A percentile compares a stretch with the other conserved stretches of the same genome.
Evolutionary conservation across 2,113 vertebrate species (phyloP).

Genomic region (Tricholaema leucomelas): DNA sequence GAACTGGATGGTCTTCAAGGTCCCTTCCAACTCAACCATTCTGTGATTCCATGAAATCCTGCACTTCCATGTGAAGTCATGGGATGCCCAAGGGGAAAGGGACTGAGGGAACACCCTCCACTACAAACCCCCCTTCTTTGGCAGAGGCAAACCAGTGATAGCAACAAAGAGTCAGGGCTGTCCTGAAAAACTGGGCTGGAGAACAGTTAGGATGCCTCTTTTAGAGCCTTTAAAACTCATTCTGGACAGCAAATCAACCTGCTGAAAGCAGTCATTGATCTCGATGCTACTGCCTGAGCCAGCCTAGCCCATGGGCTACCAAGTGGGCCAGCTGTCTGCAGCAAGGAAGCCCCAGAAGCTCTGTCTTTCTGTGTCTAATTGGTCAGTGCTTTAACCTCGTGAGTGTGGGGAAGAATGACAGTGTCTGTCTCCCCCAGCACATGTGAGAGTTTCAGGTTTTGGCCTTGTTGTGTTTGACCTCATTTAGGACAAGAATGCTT

Average conservation of each 20-base stretch:
- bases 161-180: not conserved
- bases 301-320: not conserved
- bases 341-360: not conserved
- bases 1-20: too few relatives aligned
- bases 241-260: not conserved
- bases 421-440: constrained; percentile 28
- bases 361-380: not conserved
- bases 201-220: not conserved
- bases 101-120: not conserved
- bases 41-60: not conserved
- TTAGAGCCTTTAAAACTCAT: not conserved
- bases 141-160: not conserved
- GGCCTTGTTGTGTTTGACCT: constrained; percentile 44
- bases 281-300: not conserved
- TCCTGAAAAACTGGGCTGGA: not conserved
- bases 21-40: too few relatives aligned
- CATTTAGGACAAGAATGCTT: constrained; percentile 63
- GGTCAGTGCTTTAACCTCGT: not conserved
- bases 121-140: not conserved
- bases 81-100: not conserved
- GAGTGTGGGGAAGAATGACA: not conserved
- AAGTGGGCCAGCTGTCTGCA: not conserved
- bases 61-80: not conserved
- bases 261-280: not conserved
- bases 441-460: constrained; percentile 53